A percentile compares a stretch with the other conserved stretches of the same genome.
Evolutionary conservation across 2,113 vertebrate species (phyloP).

Genomic region (Eurypyga helias): DNA sequence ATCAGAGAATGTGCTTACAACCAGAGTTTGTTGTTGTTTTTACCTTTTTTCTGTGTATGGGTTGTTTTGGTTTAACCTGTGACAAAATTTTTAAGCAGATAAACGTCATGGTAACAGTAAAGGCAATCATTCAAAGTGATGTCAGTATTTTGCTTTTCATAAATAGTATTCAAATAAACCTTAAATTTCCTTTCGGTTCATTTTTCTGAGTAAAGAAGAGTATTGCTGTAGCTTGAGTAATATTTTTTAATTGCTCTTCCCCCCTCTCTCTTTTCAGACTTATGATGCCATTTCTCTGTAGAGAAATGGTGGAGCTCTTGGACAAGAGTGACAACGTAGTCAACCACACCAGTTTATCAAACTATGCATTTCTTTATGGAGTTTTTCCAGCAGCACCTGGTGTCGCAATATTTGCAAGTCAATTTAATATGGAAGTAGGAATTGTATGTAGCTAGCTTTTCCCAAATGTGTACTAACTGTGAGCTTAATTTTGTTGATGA

Average conservation of each 20-base stretch:
- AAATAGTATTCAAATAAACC: not conserved
- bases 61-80: not conserved
- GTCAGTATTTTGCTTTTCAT: not conserved
- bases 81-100: not conserved
- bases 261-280: conserved; percentile 78
- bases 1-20: not conserved
- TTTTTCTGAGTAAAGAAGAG: not conserved
- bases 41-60: not conserved
- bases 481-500: not conserved
- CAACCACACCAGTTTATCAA: conserved; percentile 94
- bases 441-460: conserved; percentile 84
- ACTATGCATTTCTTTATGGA: conserved; percentile 96
- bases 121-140: not conserved
- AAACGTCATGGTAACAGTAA: not conserved
- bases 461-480: not conserved
- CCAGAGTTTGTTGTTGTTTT: not conserved
- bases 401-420: conserved; percentile 95
- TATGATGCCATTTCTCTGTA: conserved; percentile 92
- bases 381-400: conserved; percentile 95
- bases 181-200: not conserved
- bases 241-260: not conserved
- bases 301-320: conserved; percentile 94
- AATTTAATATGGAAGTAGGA: conserved; percentile 96
- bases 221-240: not conserved
- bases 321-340: conserved; percentile 78